Conservation (phyloP, 2,888 invertebrate species). For the Drosophila differens region DNA sequence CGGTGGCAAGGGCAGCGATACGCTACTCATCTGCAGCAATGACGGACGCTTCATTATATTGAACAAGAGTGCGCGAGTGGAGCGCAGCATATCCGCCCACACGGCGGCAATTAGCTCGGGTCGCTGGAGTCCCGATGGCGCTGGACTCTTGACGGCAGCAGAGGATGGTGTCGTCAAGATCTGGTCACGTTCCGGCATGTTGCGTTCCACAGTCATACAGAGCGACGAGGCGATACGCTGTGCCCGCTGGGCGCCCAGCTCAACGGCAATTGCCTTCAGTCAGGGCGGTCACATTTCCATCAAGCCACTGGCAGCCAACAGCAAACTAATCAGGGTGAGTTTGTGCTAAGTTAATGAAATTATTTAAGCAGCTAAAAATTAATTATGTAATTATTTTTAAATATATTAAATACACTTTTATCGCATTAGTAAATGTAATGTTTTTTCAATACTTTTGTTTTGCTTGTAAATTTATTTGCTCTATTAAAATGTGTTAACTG, state of each 20-base stretch:
- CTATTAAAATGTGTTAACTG: not conserved
- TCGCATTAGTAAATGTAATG: no score
- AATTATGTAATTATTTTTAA: not conserved
- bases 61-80: slow-evolving; percentile 95
- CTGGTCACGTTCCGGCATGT: slow-evolving; percentile 98
- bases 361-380: not conserved
- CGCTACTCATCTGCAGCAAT: slow-evolving; percentile 93
- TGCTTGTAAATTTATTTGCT: not conserved
- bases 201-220: slow-evolving; percentile 95
- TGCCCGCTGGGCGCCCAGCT: slow-evolving; percentile 93
- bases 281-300: slow-evolving; percentile 89
- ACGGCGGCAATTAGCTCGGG: slow-evolving; percentile 95
- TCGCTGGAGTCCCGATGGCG: slow-evolving; percentile 97
- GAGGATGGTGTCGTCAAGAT: slow-evolving; percentile 98
- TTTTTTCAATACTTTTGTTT: not conserved
- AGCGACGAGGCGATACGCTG: slow-evolving; percentile 93
- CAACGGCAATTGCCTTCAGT: slow-evolving; percentile 89
- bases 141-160: slow-evolving; percentile 96
- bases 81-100: slow-evolving; percentile 97
- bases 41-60: slow-evolving; percentile 96
- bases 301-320: slow-evolving; percentile 90
- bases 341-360: not conserved
- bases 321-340: slow-evolving; percentile 89
- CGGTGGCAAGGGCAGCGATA: slow-evolving; percentile 87
- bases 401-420: no score